Evolutionary conservation across 2,797 vertebrate species (phyloP), one percentile per base, ranked within the genome.

Genomic region (Columba guinea): DNA sequence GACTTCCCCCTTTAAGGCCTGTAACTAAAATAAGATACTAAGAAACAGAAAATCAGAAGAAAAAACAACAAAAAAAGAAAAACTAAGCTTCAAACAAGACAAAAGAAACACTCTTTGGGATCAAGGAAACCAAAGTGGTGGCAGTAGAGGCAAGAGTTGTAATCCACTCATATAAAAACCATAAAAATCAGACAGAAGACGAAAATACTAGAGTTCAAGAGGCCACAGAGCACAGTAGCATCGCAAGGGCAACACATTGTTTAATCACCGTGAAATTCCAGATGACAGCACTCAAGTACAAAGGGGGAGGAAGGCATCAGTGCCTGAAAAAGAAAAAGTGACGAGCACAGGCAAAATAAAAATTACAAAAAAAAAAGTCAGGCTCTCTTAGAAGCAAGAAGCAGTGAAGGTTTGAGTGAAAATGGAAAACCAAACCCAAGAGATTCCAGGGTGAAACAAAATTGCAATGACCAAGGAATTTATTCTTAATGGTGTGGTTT

Each of bases 211-310:
- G 55, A 94, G 95, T 95, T 96, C 95, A 95, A 82, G 73, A 87
- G 90, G 95, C 79, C 80, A 84, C 35, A 84, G 89, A 91, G 87
- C 95, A 93, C 76, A 94, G 78, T 82, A 89, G 79, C 86, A 96
- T 79, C 16, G 21, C 80, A 85, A 94, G 91, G 95, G 93, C 91
- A 97, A 89, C 58, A 87, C 85, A 97, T 88, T 96, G 93, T 95
- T 96, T 95, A 91, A 97, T 96, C 89, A 93, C 87, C 23, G 11
- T 97, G 92, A 96, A 97, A 96, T 96, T 97, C 92, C 85, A 95
- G 93, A 95, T 94, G 96, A 97, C 96, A 96, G 96, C 87, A 96
- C 96, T 96, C 94, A 97, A 97, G 85, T 92, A 96, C 81, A 93
- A 84, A 95, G 77, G 95, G 24, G 63, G 78, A 91, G 55, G 64